phyloP scores from a whole-genome alignment of 2,797 vertebrate species.

The Brachyrhaphis roseni region DNA sequence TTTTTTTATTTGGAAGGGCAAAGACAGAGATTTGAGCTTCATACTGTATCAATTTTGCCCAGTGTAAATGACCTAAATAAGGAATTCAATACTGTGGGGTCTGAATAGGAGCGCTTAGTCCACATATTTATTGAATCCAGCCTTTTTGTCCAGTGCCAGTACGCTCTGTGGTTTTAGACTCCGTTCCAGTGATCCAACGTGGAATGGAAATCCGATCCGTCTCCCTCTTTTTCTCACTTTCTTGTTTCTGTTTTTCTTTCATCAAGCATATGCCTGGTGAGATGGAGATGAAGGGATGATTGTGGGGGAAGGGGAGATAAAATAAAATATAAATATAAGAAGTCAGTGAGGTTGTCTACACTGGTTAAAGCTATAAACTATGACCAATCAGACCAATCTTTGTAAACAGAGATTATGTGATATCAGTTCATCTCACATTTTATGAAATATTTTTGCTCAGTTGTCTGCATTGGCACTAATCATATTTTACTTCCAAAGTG shows the following conservation, averaged over 20 bases:
- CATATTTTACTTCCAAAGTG: not conserved
- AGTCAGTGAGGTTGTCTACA: slow-evolving; percentile 12
- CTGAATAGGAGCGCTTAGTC: slow-evolving; percentile 80
- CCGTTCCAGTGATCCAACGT: slow-evolving; percentile 78
- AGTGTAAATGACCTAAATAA: slow-evolving; percentile 83
- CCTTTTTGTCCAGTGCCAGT: slow-evolving; percentile 81
- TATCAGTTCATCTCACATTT: slow-evolving; percentile 35
- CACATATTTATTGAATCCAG: slow-evolving; percentile 85
- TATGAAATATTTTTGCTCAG: slow-evolving; percentile 32
- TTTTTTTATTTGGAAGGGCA: slow-evolving; percentile 66
- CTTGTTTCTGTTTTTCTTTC: slow-evolving; percentile 53
- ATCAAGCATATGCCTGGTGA: slow-evolving; percentile 43
- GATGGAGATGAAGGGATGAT: slow-evolving; percentile 41
- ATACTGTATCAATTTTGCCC: slow-evolving; percentile 80
- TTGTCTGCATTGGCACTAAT: slow-evolving; percentile 10
- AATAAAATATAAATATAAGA: slow-evolving; percentile 10
- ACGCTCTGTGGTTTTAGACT: slow-evolving; percentile 81
- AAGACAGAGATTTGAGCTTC: slow-evolving; percentile 75
- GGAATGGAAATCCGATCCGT: slow-evolving; percentile 78
- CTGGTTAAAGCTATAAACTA: slow-evolving; percentile 3
- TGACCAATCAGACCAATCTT: not conserved
- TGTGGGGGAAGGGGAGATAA: slow-evolving; percentile 14
- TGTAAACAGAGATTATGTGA: slow-evolving; percentile 23
- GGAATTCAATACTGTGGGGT: slow-evolving; percentile 76
- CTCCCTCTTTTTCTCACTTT: slow-evolving; percentile 31